Percentiles rank a stretch among this genome's conserved stretches.
Evolutionary conservation across 2,113 vertebrate species (phyloP).

Genomic region (Pristiophorus japonicus): DNA sequence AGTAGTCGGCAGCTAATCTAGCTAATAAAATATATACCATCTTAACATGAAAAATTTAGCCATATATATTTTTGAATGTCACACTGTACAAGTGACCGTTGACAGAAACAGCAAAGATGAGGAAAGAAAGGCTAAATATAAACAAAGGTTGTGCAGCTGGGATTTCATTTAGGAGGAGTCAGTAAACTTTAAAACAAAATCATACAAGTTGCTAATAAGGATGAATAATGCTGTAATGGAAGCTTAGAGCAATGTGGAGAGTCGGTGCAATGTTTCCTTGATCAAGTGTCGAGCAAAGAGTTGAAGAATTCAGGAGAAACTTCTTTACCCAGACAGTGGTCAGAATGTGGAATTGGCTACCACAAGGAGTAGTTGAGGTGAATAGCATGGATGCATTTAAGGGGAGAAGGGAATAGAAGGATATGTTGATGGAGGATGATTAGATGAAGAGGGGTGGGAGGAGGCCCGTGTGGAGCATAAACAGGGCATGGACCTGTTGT

Average conservation of each 20-base stretch:
- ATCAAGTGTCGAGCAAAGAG: not conserved
- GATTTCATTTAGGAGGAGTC: not conserved
- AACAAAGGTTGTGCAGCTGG: not conserved
- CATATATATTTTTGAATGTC: not conserved
- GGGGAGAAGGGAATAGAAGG: not conserved
- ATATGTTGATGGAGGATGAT: not conserved
- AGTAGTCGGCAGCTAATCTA: not conserved
- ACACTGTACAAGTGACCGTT: not conserved
- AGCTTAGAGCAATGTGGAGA: not conserved
- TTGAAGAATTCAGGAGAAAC: not conserved
- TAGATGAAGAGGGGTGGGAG: too few species aligned
- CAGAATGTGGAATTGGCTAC: too few species aligned
- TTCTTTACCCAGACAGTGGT: too few species aligned
- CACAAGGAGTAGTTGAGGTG: too few species aligned
- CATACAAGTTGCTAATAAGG: not conserved
- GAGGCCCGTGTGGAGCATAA: not conserved
- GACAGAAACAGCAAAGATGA: not conserved
- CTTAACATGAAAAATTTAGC: not conserved
- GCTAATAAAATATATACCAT: not conserved
- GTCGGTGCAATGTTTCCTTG: not conserved
- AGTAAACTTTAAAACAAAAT: not conserved
- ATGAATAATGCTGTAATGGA: not conserved
- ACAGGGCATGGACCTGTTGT: too few species aligned
- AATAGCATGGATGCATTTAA: too few species aligned
- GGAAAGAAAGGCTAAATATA: not conserved